phyloP scores from a whole-genome alignment of 2,113 vertebrate genomes.

The Phyllopteryx taeniolatus region DNA sequence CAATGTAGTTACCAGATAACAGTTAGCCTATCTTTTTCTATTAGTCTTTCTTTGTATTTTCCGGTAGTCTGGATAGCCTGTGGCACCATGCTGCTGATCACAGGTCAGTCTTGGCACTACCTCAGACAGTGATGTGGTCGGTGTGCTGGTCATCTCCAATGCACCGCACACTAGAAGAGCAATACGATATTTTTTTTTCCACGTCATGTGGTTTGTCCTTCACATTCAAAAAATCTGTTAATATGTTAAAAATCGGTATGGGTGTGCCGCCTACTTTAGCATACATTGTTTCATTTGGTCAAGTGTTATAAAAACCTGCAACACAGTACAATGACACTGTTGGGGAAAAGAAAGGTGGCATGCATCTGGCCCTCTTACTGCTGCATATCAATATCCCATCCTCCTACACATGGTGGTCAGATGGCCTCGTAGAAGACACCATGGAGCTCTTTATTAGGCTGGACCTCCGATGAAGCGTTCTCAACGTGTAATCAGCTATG shows the following conservation, averaged over 20 bases:
- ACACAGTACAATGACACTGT: conserved; percentile 11
- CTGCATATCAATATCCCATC: conserved; percentile 16
- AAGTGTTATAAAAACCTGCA: conserved; percentile 7
- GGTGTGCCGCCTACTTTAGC: background rate
- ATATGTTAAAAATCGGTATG: background rate
- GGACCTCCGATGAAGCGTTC: conserved; percentile 34
- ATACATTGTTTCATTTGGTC: conserved; percentile 4
- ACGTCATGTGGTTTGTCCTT: background rate
- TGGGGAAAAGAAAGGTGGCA: conserved; percentile 10
- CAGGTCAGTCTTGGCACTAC: background rate
- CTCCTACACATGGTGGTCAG: conserved; percentile 22
- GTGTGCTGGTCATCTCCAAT: too few relatives aligned
- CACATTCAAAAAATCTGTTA: background rate
- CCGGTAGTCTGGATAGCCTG: too few relatives aligned
- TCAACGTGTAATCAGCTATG: conserved; percentile 19
- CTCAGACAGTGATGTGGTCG: too few relatives aligned
- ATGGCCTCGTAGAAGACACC: conserved; percentile 13
- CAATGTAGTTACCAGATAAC: background rate
- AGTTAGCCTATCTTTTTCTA: background rate
- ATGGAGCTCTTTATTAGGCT: conserved; percentile 24
- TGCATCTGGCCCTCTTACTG: conserved; percentile 33
- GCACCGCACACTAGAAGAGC: background rate
- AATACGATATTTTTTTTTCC: background rate
- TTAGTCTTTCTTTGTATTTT: background rate
- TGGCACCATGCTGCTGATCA: background rate